Evolutionary conservation across 2,113 vertebrate species (phyloP), one percentile per base, ranked within the genome.

Genomic region (Proterorhinus semilunaris): DNA sequence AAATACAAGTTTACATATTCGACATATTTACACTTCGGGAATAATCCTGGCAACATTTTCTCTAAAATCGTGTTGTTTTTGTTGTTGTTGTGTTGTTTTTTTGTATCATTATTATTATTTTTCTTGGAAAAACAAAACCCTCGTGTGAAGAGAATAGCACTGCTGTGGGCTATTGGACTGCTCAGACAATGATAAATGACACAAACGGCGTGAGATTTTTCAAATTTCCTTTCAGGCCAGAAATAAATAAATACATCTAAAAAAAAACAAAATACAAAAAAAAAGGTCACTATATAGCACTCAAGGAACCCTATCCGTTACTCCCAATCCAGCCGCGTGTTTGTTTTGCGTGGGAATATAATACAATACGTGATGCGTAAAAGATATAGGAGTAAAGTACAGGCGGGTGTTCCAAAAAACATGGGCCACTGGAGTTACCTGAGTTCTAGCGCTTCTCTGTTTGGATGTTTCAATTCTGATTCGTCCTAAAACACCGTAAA

Each of bases 1-100:
- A 93, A 93, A 91, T 93, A 91, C 93, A 94, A 94, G 95, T 95
- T 92, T 95, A 95, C 95, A 95, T 95, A 95, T 94, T 93, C 91
- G 92, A 95, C 95, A 95, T 96, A 96, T 96, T 95, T 96, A 96
- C 95, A 96, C 88, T 86, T 91, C 83, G 89, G 92, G 92, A 92
- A 92, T 92, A 91, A 92, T 92, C 89, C 91, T 93, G 91, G 91
- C 91, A 90, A 90, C 88, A 90, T 91, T 92, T 92, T 92, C 87
- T 91, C 91, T 92, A 91, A 92, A 93, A 92, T 91, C 86, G 90
- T 91, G 90, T 89, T 88, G 72, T 80, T 13, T 6, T 51, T 51
- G 11, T 51, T 13, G 11, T 51, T 72, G 42, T 68, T 52, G 44
- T 73, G 68, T 65, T 76, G 68, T 63, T 81, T 75, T 74, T 71